Base-by-base conservation (phyloP, 2,888 invertebrate genomes). In the Napeogenes inachia region DNA sequence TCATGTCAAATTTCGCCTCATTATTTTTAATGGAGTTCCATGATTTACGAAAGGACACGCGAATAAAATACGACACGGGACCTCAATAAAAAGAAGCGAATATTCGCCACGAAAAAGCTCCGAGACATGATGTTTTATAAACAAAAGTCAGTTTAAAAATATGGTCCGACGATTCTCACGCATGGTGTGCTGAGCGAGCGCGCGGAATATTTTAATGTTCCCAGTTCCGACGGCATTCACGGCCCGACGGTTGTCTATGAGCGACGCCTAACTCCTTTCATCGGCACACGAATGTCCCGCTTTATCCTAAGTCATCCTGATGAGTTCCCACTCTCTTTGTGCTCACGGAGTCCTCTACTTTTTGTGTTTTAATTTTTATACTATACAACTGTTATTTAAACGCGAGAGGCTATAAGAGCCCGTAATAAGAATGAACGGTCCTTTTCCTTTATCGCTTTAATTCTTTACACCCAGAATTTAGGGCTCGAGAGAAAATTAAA, bases 181-280 rank as follows among this genome's bases (percentile, higher is more conserved):
- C 85, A 79, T 81, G 82, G 77, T 62, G 75, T 66, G 63, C 75
- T 71, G 73, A 59, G 73, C 81, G 81, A 81, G 81, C 81, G 82
- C 77, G 83, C 74, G 86, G 82, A 85, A 86, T 78, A 75, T 84
- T 88, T 87, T 87, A 87, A 89, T 87, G 84, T 84, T 75, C 75
- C 67, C 62, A 64, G 69, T 67, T 61, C 72, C 59, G 61, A 62
- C 67, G 65, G 64, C 69, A 71, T 77, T 80, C 76, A 82, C 80
- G 83, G 77, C 70, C 78, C 76, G 78, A 66, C 76, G 71, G 70
- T 64, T 70, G 68, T 73, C 77, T 77, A 77, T 81, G 72, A 70
- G 65, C 75, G 70, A 73, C 78, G 75, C 77, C 79, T 78, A 78
- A 77, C 81, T 81, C 79, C 75, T 79, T 84, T 81, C 78, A 79